Conservation (phyloP, 1,140 invertebrate genomes). For the Psix sp. region DNA sequence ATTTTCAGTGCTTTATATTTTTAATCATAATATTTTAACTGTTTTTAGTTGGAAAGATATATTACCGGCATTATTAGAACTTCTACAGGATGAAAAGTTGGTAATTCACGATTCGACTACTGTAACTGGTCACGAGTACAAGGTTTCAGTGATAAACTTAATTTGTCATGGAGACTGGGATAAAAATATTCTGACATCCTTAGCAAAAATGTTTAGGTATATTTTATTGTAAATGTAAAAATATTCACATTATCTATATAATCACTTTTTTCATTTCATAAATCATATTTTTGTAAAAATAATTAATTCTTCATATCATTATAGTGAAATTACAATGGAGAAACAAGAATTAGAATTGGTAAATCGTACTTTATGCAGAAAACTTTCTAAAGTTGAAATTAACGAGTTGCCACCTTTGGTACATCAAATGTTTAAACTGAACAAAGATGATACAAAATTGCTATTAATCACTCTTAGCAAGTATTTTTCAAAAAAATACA, state of each 20-base stretch:
- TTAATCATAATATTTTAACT: conserved; percentile 1
- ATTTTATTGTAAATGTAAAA: conserved; percentile 1
- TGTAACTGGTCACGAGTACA: conserved; percentile 73
- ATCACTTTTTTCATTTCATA: background rate
- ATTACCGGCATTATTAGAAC: conserved; percentile 72
- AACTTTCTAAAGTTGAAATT: conserved; percentile 62
- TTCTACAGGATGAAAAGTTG: conserved; percentile 73
- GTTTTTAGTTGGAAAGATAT: conserved; percentile 76
- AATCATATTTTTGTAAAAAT: conserved; percentile 1
- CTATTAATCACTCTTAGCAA: conserved; percentile 70
- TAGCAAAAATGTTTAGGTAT: conserved; percentile 76
- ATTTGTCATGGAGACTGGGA: conserved; percentile 72
- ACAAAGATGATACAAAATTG: conserved; percentile 64
- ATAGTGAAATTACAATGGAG: conserved; percentile 72
- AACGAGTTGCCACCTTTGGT: conserved; percentile 77
- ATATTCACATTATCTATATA: conserved; percentile 3
- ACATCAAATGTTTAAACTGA: conserved; percentile 74
- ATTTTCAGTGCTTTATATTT: too few relatives aligned
- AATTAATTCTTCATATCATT: conserved; percentile 8
- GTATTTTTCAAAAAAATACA: conserved; percentile 72
- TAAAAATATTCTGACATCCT: conserved; percentile 66
- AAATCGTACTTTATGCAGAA: conserved; percentile 69
- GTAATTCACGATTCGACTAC: conserved; percentile 68
- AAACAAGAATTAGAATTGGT: conserved; percentile 70
- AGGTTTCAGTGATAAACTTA: conserved; percentile 71